Percentiles rank a stretch among this genome's conserved stretches.
phyloP scores from a whole-genome alignment of 2,888 invertebrate genomes.

The Melieria picta region DNA sequence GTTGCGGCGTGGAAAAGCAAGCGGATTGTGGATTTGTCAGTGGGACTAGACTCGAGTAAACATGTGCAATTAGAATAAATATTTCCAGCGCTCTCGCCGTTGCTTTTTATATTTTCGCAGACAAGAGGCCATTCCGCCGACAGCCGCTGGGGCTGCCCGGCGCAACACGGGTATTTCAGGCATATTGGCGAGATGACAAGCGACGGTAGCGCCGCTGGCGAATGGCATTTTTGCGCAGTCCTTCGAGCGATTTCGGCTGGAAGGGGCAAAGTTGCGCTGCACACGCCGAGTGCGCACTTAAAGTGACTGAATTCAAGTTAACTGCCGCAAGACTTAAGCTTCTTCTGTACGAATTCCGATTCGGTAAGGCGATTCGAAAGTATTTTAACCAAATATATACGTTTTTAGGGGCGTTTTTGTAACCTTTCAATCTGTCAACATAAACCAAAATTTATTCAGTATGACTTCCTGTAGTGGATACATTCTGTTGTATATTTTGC shows the following conservation, averaged over 20 bases:
- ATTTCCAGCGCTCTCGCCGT: not conserved
- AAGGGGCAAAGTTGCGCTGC: not conserved
- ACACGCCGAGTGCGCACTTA: not conserved
- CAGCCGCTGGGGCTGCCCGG: not conserved
- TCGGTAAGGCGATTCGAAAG: too few relatives aligned
- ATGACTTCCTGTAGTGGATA: too few relatives aligned
- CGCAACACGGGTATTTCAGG: not conserved
- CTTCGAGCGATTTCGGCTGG: not conserved
- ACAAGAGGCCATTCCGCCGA: not conserved
- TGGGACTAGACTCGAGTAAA: conserved; percentile 10
- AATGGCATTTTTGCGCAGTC: not conserved
- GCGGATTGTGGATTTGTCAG: not conserved
- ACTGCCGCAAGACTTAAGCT: too few relatives aligned
- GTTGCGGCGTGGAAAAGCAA: not conserved
- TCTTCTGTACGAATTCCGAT: too few relatives aligned
- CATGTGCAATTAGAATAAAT: conserved; percentile 17
- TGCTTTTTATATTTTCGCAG: not conserved
- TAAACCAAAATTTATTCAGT: too few relatives aligned
- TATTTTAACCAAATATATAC: too few relatives aligned
- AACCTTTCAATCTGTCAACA: too few relatives aligned
- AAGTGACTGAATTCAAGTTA: too few relatives aligned
- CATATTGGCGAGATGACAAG: not conserved
- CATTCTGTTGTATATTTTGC: too few relatives aligned
- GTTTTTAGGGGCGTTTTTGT: too few relatives aligned
- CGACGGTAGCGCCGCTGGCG: not conserved